Conservation (phyloP, 2,797 vertebrate species). For the Gambusia yucatana region DNA sequence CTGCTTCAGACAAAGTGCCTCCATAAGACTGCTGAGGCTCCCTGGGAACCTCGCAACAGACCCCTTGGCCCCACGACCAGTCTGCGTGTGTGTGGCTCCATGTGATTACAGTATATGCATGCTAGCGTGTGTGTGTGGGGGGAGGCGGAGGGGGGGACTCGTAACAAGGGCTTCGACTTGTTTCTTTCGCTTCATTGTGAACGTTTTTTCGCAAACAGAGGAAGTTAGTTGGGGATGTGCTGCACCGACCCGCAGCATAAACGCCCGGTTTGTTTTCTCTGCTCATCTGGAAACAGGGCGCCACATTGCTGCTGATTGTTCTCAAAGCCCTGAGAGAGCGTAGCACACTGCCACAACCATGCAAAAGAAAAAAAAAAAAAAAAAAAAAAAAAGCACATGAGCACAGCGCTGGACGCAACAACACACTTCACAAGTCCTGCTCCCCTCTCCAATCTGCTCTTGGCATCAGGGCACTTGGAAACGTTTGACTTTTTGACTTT, state of each 20-base stretch:
- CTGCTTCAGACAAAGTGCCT: constrained; percentile 86
- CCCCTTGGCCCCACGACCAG: constrained; percentile 69
- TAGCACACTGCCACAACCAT: constrained; percentile 21
- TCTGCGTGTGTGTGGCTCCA: constrained; percentile 24
- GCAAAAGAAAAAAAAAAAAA: constrained; percentile 8
- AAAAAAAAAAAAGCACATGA: constrained; percentile 16
- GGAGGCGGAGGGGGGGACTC: fast-evolving
- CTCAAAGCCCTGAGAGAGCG: constrained; percentile 33
- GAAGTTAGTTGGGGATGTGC: constrained; percentile 50
- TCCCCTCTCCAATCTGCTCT: constrained; percentile 64
- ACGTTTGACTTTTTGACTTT: constrained; percentile 69
- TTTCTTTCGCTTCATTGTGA: constrained; percentile 52
- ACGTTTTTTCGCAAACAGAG: constrained; percentile 62
- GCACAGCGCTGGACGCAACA: not conserved
- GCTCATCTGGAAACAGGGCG: constrained; percentile 33
- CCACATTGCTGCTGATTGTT: constrained; percentile 33
- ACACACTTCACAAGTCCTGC: constrained; percentile 57
- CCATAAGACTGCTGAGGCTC: constrained; percentile 81
- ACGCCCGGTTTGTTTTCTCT: constrained; percentile 47
- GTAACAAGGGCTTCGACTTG: constrained; percentile 48
- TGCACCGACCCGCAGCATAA: constrained; percentile 40
- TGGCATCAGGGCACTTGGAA: constrained; percentile 72
- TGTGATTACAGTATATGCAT: constrained; percentile 25
- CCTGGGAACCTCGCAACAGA: constrained; percentile 83
- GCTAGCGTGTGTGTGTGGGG: not conserved